phyloP scores from a whole-genome alignment of 2,797 vertebrate genomes.

The Mormyrus hasselquistii region DNA sequence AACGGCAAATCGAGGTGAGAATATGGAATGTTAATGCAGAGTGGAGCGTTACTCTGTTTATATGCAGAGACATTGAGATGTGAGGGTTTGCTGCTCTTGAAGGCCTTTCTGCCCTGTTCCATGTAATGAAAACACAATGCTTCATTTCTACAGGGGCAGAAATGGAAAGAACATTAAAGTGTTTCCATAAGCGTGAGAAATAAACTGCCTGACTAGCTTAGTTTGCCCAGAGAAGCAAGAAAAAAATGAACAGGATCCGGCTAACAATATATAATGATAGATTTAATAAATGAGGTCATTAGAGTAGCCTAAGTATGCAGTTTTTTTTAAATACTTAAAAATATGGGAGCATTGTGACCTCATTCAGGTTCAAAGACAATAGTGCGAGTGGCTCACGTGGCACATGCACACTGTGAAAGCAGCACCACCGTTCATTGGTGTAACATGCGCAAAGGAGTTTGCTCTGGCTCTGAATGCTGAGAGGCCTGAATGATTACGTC shows the following conservation, averaged over 20 bases:
- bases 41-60: not conserved
- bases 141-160: not conserved
- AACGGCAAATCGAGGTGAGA: not conserved
- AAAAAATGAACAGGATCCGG: not conserved
- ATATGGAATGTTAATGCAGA: not conserved
- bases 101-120: not conserved
- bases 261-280: not conserved
- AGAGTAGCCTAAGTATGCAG: not conserved
- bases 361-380: not conserved
- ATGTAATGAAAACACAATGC: not conserved
- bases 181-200: not conserved
- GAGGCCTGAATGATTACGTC: not conserved
- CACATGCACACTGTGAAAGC: not conserved
- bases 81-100: not conserved
- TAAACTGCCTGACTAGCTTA: not conserved
- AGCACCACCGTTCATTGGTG: not conserved
- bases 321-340: not conserved
- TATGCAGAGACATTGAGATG: not conserved
- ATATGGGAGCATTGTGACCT: not conserved
- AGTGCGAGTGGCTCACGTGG: not conserved
- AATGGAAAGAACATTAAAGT: not conserved
- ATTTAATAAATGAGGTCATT: not conserved
- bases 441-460: not conserved
- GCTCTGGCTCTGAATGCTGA: not conserved
- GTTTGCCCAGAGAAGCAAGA: not conserved